These are phyloP conservation scores for Scalopus aquaticus DNA, from an alignment of 2,113 vertebrate species.

Conservation along the genomic window DNA sequence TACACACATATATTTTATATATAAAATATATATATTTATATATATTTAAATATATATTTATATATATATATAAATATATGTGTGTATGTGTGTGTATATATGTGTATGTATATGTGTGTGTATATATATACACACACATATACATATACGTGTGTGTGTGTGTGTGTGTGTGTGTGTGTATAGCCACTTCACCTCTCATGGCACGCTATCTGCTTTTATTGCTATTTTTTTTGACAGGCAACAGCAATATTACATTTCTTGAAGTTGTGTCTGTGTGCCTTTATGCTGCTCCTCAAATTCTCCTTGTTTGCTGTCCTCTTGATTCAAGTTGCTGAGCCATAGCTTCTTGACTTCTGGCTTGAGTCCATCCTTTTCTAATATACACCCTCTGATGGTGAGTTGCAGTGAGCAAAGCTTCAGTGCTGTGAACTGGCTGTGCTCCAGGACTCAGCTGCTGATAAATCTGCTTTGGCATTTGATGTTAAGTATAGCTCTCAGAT, in stretches of 20 bases:
- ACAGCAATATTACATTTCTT: not conserved
- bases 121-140: no score
- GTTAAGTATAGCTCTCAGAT: conserved; percentile 75
- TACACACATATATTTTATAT: no score
- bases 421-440: conserved; percentile 60
- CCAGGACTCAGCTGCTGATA: conserved; percentile 63
- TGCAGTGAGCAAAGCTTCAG: not conserved
- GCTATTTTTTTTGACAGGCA: not conserved
- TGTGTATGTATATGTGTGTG: no score
- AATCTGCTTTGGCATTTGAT: conserved; percentile 73
- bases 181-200: not conserved
- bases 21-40: no score
- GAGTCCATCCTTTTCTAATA: conserved; percentile 7
- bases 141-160: no score
- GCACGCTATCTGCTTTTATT: not conserved
- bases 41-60: no score
- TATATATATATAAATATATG: no score
- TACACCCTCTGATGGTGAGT: conserved; percentile 12
- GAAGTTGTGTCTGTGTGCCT: not conserved
- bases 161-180: no score
- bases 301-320: conserved; percentile 1
- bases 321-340: conserved; percentile 52
- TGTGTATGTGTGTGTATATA: no score
- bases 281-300: not conserved
- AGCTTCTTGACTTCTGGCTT: conserved; percentile 34